Evolutionary conservation across 1,140 invertebrate species (phyloP), one percentile per base, ranked within the genome.

Genomic region (Scaptomyza graminum): DNA sequence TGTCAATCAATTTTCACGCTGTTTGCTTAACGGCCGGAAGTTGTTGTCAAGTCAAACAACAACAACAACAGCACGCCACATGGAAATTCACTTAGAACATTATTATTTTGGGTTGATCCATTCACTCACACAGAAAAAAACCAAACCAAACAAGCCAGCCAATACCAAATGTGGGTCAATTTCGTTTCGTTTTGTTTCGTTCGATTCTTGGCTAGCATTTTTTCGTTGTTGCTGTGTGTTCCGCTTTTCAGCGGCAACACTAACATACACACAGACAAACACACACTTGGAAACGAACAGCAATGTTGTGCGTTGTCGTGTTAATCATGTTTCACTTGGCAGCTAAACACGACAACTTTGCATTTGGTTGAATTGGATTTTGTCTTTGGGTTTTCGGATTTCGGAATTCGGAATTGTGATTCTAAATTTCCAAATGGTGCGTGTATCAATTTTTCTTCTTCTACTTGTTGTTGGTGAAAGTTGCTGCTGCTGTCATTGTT

Each of bases 281-380:
- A 69, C 74, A 31, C 61, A 64, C 43, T 18, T 28, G 11, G 39
- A 54, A 13, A 34, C 50, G 37, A 50, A 22, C 57, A 31, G 68
- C 62, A 68, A 52, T 56, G 77, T 84, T 87, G 82, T 84, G 78
- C 73, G 78, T 77, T 73, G 84, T 77, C 76, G 84, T 84, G 81
- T 84, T 87, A 87, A 84, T 81, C 81, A 84, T 84, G 81, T 84
- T 84, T 87, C 81, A 84, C 77, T 83, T 83, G 69, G 55, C 62
- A 73, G n/a, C 67, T 54, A 55, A 37, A 34, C 59, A 74, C 66
- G 54, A 82, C 79, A 83, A 79, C 79, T 84, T 84, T 84, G 80
- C 80, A 84, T 84, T 72, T 63, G 64, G 28, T 31, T 31, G 28
- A 64, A 43, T 57, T 44, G 55, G 55, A 7, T 31, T 57, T 56